These are phyloP conservation scores for Anoplius nigerrimus DNA, from an alignment of 2,888 invertebrate species.

Conservation along the genomic window DNA sequence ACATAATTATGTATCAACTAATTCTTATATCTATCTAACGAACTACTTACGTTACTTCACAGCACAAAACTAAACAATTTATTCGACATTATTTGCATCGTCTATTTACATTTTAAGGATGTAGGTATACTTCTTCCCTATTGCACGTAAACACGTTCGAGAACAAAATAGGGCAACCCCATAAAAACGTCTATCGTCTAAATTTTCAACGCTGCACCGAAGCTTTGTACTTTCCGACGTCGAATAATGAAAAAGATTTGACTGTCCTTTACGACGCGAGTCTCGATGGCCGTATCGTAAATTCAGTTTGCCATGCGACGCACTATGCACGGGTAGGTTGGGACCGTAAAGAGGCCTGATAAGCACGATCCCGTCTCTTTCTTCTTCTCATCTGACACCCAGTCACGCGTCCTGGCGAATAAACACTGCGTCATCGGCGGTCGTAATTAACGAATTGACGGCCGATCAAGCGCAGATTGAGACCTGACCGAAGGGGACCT, in stretches of 20 bases:
- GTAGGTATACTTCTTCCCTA: too few species aligned
- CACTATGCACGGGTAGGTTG: neutral
- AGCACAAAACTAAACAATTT: too few species aligned
- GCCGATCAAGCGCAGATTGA: conserved; percentile 9
- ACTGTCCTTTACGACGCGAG: neutral
- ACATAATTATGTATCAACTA: too few species aligned
- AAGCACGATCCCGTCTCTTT: conserved; percentile 18
- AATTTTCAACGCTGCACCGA: conserved; percentile 20
- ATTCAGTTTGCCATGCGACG: too few species aligned
- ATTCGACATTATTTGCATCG: too few species aligned
- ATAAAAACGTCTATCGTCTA: too few species aligned
- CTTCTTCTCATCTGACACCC: conserved; percentile 50
- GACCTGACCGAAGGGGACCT: conserved; percentile 7
- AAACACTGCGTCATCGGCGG: conserved; percentile 48
- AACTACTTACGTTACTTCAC: too few species aligned
- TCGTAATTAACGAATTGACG: conserved; percentile 35
- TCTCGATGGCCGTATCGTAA: conserved; percentile 19
- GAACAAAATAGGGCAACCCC: too few species aligned
- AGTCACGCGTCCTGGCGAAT: conserved; percentile 49
- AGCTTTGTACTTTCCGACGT: conserved; percentile 10
- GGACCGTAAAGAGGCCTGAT: too few species aligned
- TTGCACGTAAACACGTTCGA: too few species aligned
- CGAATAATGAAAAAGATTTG: conserved; percentile 3
- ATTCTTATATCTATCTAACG: too few species aligned
- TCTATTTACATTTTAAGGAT: too few species aligned